Evolutionary conservation across 2,888 invertebrate species (phyloP).

Genomic region (Drosophila kokeensis): DNA sequence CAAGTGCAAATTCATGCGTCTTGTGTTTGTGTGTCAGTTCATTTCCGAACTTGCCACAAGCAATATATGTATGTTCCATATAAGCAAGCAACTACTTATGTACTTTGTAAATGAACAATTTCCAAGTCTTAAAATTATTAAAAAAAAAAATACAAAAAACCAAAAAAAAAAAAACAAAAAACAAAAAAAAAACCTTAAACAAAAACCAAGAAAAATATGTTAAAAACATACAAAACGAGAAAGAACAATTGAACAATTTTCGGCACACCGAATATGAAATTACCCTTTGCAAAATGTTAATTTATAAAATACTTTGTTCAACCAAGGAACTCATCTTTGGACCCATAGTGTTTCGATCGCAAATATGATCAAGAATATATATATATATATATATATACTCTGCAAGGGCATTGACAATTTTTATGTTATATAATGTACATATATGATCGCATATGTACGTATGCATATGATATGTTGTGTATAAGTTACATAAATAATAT

Average conservation of each 20-base stretch:
- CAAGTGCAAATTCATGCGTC: constrained; percentile 21
- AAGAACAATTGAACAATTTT: background rate
- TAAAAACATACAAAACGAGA: constrained; percentile 18
- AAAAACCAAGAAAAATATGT: no score
- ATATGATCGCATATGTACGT: constrained; percentile 17
- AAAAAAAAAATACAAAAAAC: no score
- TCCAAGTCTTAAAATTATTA: no score
- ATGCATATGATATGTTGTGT: constrained; percentile 37
- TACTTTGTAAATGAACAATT: no score
- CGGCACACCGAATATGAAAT: background rate
- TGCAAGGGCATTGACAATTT: constrained; percentile 14
- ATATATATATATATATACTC: background rate
- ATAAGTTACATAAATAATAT: constrained; percentile 65
- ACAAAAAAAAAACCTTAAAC: no score
- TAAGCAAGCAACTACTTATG: no score
- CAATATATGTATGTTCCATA: background rate
- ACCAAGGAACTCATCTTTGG: background rate
- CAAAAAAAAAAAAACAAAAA: no score
- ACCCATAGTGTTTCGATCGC: background rate
- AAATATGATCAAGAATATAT: background rate
- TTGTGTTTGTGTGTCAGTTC: constrained; percentile 17
- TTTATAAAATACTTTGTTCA: background rate
- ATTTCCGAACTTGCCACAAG: constrained; percentile 16
- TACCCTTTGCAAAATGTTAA: constrained; percentile 1
- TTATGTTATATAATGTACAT: constrained; percentile 51